Evolutionary conservation across 1,140 invertebrate species (phyloP), one percentile per base, ranked within the genome.

Genomic region (Tetramorium simillimum): DNA sequence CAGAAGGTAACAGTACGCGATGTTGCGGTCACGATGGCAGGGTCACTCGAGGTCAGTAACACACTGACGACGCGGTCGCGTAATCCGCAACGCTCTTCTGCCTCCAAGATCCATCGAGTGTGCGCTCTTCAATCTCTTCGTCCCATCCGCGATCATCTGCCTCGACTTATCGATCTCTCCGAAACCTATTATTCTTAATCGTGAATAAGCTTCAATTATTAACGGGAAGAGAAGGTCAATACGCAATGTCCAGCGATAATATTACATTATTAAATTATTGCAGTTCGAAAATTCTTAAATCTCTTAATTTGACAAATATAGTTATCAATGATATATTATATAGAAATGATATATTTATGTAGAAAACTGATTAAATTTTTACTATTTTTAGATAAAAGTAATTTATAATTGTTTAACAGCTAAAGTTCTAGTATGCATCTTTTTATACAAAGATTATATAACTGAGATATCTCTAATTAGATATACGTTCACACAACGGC

Each of bases 31-130:
- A 93, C 91, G 93, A 93, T 91, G 88, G 92, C 93, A 93, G 94
- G 94, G 93, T 95, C 93, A 95, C 92, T 94, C 88, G 93, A 93
- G 94, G 94, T 95, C 94, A 95, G 93, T 94, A 95, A 94, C 94
- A 95, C 93, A 95, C 93, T 94, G 93, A 94, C 92, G 92, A 87
- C 86, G 75, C 43, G 70, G 77, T 89, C 89, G 69, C 69, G 37
- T 81, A 85, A 87, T 81, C 70, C 77, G 65, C 86, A 58, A 21
- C 58, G 70, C n/a, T 88, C 76, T 82, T 86, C 76, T 76, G 60
- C 58, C 77, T 85, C 53, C 60, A 58, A 81, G 73, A 82, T 63
- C 21, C 40, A 56, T 78, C 65, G 62, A 72, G 33, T 67, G 14
- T 51, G 73, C 65, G 56, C 28, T 75, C 14, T 58, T 89, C 28